A percentile compares a stretch with the other conserved stretches of the same genome.
Conservation (phyloP, 2,888 invertebrate species). For the Plagodis pulveraria region DNA sequence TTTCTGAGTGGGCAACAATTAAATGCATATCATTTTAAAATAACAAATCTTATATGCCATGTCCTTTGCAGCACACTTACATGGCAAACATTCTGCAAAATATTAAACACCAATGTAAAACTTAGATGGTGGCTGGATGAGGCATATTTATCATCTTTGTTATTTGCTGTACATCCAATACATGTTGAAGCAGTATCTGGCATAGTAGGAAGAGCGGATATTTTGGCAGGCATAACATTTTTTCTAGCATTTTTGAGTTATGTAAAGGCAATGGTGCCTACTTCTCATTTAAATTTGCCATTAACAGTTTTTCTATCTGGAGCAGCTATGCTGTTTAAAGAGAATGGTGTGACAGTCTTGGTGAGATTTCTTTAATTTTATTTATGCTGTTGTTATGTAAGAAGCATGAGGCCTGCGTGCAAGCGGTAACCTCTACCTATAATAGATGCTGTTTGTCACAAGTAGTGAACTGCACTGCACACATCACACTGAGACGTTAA, state of each 20-base stretch:
- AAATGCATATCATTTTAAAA: constrained; percentile 88
- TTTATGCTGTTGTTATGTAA: too few relatives aligned
- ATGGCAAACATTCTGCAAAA: constrained; percentile 41
- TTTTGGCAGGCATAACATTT: constrained; percentile 92
- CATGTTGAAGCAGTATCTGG: constrained; percentile 97
- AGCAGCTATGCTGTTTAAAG: constrained; percentile 94
- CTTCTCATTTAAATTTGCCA: constrained; percentile 47
- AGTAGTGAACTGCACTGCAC: too few relatives aligned
- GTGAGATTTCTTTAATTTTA: constrained; percentile 74
- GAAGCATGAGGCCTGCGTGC: too few relatives aligned
- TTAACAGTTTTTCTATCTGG: constrained; percentile 75
- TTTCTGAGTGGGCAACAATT: constrained; percentile 85
- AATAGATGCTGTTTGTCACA: too few relatives aligned
- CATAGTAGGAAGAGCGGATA: constrained; percentile 96
- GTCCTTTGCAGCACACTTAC: constrained; percentile 73
- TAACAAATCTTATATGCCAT: constrained; percentile 91
- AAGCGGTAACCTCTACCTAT: too few relatives aligned
- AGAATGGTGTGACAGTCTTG: constrained; percentile 95
- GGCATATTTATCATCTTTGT: constrained; percentile 87
- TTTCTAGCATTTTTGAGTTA: constrained; percentile 89
- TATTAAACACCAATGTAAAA: constrained; percentile 16
- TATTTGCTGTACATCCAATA: constrained; percentile 96
- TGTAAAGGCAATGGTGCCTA: constrained; percentile 58
- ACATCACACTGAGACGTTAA: too few relatives aligned
- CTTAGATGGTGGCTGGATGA: constrained; percentile 55